Conservation (phyloP, 64 coral and sea anemone species). For the Dendronephthya gigantea region DNA sequence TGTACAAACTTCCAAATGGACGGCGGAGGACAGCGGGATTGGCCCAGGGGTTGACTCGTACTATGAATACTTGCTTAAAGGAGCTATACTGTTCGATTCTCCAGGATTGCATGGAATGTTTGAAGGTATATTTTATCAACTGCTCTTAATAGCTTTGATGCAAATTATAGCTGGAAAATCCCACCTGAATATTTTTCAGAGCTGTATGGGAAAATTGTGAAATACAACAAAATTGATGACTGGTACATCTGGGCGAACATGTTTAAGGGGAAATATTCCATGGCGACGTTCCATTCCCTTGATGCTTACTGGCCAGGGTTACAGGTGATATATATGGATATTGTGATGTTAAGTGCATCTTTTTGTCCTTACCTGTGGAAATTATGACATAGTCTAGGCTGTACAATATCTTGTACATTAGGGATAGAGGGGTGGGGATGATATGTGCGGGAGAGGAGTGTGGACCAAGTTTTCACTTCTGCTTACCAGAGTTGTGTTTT, state of each 20-base stretch:
- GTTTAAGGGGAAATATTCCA: conserved; percentile 85
- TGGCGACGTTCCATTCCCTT: conserved; percentile 86
- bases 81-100: conserved; percentile 77
- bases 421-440: too few species aligned
- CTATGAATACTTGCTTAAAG: conserved; percentile 93
- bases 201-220: conserved; percentile 66
- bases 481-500: too few species aligned
- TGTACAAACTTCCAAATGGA: conserved; percentile 82
- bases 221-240: conserved; percentile 72
- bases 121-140: conserved; percentile 43
- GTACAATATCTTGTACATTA: too few species aligned
- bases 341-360: background rate
- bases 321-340: conserved; percentile 41
- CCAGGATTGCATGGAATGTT: conserved; percentile 68
- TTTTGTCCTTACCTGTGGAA: too few species aligned
- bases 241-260: conserved; percentile 99
- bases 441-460: too few species aligned
- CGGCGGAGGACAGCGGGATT: conserved; percentile 86
- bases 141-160: too few species aligned
- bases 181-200: conserved; percentile 33
- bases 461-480: too few species aligned
- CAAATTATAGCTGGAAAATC: background rate
- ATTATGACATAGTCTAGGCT: too few species aligned
- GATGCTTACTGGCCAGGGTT: conserved; percentile 97
- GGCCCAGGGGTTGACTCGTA: conserved; percentile 98